Evolutionary conservation across 92 coral and sea anemone genomes (phyloP), one percentile per base, ranked within the genome.

Genomic region (Phenganax marumi): DNA sequence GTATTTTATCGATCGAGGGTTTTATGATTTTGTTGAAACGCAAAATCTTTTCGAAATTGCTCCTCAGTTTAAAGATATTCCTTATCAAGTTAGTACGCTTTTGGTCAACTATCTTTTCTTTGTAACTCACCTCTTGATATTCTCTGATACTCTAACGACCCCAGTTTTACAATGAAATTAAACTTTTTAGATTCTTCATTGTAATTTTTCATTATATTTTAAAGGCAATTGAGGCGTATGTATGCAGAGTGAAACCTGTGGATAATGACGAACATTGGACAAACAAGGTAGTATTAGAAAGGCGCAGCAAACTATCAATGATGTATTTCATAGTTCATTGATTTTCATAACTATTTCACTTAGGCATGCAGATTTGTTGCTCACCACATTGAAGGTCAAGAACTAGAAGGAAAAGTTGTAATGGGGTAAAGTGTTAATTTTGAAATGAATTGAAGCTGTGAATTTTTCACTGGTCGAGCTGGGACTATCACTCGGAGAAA

Each of bases 211-310:
- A 79, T 24, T 24, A 61, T 52, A 25, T 24, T 49, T 62, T 52
- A 25, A 80, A 93, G 97, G 97, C 97, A 51, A 88, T 94, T 48
- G 89, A 94, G 52, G 97, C 91, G 49, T 92, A 86, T 74, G 88
- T 86, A 13, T 91, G 97, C 73, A 90, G 97, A 81, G 69, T 94
- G 24, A 89, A 89, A 21, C 97, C 97, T 4, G 76, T 90, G 70
- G 97, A 94, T 87, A 90, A 94, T 84, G 92, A 89, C 65, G 50
- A 55, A 13, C 73, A 46, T 47, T 94, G 97, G 97, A 94, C 97
- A 47, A 86, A 84, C 11, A 84, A 90, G 94, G 97, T 93, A 58
- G 50, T 53, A 19, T 76, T 13, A 7, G 3, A 76, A 76, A 23
- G 16, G 4, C 26, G 23, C 21, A 16, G 13, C 23, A 12, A 0